Conservation (phyloP, 2,888 invertebrate genomes). For the Rhogogaster chlorosoma region DNA sequence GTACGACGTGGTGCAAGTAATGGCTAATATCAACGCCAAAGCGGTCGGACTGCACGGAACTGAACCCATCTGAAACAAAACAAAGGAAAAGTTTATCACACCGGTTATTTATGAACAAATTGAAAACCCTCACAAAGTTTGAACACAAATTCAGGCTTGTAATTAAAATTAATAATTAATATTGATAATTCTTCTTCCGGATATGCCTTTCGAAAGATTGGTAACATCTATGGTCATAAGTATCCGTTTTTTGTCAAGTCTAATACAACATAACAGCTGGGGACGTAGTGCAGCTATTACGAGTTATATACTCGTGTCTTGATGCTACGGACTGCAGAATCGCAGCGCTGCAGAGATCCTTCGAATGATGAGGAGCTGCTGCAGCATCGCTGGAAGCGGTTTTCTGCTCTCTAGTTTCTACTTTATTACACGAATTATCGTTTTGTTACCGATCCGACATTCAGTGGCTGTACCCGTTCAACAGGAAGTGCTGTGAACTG, state of each 20-base stretch:
- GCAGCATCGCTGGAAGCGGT: constrained; percentile 13
- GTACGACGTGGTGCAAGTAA: constrained; percentile 22
- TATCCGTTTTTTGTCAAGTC: not conserved
- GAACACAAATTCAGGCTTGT: not conserved
- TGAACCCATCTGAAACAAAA: constrained; percentile 73
- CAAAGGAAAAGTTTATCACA: not conserved
- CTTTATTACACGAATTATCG: constrained; percentile 52
- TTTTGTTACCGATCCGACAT: constrained; percentile 44
- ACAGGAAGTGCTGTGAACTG: constrained; percentile 22
- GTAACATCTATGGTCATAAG: not conserved
- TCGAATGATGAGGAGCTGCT: constrained; percentile 7
- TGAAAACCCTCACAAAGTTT: not conserved
- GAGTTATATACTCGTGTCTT: not conserved
- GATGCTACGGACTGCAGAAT: not conserved
- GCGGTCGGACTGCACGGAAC: constrained; percentile 64
- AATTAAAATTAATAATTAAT: not conserved
- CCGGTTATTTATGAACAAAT: not conserved
- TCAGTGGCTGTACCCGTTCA: constrained; percentile 37
- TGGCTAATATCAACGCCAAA: constrained; percentile 58
- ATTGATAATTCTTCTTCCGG: not conserved
- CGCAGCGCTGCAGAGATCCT: not conserved
- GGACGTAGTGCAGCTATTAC: not conserved
- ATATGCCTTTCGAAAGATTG: not conserved
- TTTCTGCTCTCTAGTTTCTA: constrained; percentile 11
- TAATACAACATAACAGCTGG: not conserved